These are phyloP conservation scores for Scotopteryx bipunctaria DNA, from an alignment of 2,888 invertebrate species.

Conservation along the genomic window DNA sequence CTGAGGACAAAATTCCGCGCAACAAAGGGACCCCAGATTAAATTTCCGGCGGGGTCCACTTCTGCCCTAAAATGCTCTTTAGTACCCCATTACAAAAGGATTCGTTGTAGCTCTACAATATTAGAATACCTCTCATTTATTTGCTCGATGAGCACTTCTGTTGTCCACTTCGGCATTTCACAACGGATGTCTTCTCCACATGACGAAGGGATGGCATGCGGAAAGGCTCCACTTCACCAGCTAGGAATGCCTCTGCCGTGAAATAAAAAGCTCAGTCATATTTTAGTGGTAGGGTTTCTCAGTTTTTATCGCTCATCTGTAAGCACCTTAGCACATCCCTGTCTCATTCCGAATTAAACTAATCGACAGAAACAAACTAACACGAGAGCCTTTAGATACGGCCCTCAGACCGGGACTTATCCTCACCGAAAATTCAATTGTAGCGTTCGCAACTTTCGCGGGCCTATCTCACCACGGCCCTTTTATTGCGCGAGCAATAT, in stretches of 20 bases:
- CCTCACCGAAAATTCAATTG: constrained; percentile 27
- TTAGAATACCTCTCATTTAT: constrained; percentile 68
- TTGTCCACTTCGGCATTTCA: constrained; percentile 41
- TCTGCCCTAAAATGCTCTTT: constrained; percentile 74
- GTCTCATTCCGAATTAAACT: constrained; percentile 15
- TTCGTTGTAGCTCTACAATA: constrained; percentile 67
- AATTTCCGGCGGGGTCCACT: constrained; percentile 80
- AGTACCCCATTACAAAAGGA: constrained; percentile 76
- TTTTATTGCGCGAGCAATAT: constrained; percentile 54
- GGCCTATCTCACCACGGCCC: constrained; percentile 31
- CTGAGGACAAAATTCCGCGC: constrained; percentile 70
- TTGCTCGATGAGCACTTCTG: constrained; percentile 57
- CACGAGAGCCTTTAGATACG: constrained; percentile 21
- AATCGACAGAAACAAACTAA: constrained; percentile 16
- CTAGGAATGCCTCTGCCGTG: background rate
- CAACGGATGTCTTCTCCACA: constrained; percentile 28
- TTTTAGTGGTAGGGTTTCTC: background rate
- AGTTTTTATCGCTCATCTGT: too few relatives aligned
- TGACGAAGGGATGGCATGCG: constrained; percentile 13
- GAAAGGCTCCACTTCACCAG: constrained; percentile 13
- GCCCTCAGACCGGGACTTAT: constrained; percentile 19
- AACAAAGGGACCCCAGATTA: constrained; percentile 78
- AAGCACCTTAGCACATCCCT: too few relatives aligned
- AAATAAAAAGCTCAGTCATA: background rate
- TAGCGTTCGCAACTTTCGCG: constrained; percentile 20